Evolutionary conservation across 2,113 vertebrate genomes (phyloP).

Genomic region (Pelobates fuscus): DNA sequence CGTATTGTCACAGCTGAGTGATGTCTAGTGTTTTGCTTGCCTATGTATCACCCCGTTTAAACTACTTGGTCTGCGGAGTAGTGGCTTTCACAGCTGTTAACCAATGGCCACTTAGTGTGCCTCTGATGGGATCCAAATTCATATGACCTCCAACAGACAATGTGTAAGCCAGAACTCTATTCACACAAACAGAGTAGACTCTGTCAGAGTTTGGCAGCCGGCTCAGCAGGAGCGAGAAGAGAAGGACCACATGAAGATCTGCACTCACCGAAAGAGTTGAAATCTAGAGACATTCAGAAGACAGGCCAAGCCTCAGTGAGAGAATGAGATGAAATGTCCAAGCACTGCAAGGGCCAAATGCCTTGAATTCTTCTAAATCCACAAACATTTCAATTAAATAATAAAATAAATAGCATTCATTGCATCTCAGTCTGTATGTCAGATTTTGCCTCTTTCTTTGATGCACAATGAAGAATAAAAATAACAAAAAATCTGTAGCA

Average conservation of each 20-base stretch:
- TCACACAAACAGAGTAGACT: conserved; percentile 50
- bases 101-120: no score
- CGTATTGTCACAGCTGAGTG: no score
- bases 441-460: no score
- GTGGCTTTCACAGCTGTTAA: no score
- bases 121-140: no score
- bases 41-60: no score
- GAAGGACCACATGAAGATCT: conserved; percentile 53
- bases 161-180: not conserved
- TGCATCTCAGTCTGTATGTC: no score
- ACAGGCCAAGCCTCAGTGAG: conserved; percentile 50
- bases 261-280: conserved; percentile 54
- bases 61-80: no score
- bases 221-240: conserved; percentile 45
- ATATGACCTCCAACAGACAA: not conserved
- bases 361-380: conserved; percentile 25
- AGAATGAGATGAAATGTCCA: conserved; percentile 50
- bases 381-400: not conserved
- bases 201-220: conserved; percentile 47
- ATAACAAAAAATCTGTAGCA: no score
- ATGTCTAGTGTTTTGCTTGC: no score
- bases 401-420: no score
- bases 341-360: conserved; percentile 34
- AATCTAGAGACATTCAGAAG: conserved; percentile 53
- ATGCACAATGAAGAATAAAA: no score